Percentiles rank a stretch among this genome's conserved stretches.
These are phyloP conservation scores for Achatina immaculata DNA, from an alignment of 1,140 invertebrate species.

Conservation along the genomic window DNA sequence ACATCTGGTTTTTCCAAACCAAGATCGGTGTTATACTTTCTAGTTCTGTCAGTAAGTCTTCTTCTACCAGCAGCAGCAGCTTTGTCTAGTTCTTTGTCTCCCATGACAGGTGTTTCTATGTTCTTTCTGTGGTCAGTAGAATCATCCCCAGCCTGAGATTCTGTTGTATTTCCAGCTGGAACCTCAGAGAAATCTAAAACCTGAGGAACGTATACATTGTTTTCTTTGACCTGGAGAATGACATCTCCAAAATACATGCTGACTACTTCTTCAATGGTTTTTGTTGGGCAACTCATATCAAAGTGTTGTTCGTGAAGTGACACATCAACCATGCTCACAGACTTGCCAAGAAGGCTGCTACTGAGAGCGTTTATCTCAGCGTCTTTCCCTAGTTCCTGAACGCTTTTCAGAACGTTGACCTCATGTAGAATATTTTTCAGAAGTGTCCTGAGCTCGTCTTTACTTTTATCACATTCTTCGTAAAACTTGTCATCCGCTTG, in stretches of 20 bases:
- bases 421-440: conserved; percentile 48
- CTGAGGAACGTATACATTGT: conserved; percentile 37
- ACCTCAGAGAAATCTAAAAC: conserved; percentile 24
- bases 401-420: conserved; percentile 48
- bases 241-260: conserved; percentile 39
- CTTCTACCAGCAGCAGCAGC: neutral
- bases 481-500: conserved; percentile 41
- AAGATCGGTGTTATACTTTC: conserved; percentile 29
- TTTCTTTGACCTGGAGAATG: neutral
- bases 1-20: conserved; percentile 15
- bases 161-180: neutral
- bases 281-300: conserved; percentile 1
- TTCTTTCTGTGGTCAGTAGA: neutral
- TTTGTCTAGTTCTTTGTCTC: neutral
- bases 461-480: conserved; percentile 37
- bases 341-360: conserved; percentile 26
- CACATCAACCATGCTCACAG: conserved; percentile 32
- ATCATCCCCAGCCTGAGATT: neutral
- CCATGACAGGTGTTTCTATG: neutral
- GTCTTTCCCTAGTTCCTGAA: conserved; percentile 46
- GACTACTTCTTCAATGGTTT: conserved; percentile 40
- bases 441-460: conserved; percentile 42
- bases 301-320: conserved; percentile 13
- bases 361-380: conserved; percentile 47
- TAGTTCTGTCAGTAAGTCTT: neutral